phyloP scores from a whole-genome alignment of 2,113 vertebrate species.

The Eurystomus gularis region DNA sequence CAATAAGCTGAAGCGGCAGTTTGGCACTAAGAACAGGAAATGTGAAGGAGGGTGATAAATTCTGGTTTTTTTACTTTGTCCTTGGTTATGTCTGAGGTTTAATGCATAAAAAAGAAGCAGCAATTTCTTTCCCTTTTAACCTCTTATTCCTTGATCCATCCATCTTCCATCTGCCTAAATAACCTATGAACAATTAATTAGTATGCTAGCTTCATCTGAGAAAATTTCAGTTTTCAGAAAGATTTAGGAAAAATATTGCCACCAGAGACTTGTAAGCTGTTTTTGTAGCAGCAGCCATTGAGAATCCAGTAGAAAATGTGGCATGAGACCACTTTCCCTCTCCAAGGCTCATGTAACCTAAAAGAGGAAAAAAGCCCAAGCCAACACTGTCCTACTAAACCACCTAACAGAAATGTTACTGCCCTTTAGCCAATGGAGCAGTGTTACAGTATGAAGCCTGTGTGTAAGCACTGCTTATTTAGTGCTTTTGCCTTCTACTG shows the following conservation, averaged over 20 bases:
- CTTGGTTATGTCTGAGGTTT: neutral
- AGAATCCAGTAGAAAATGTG: neutral
- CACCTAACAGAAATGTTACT: neutral
- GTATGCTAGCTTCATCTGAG: neutral
- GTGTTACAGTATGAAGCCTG: neutral
- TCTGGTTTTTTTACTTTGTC: neutral
- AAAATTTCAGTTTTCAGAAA: neutral
- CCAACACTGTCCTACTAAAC: neutral
- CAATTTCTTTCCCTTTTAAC: neutral
- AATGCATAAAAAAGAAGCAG: neutral
- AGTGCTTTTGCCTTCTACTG: neutral
- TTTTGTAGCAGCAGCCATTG: neutral
- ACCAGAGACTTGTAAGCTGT: neutral
- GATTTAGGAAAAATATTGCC: neutral
- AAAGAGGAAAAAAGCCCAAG: neutral
- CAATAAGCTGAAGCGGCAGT: neutral
- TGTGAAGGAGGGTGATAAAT: neutral
- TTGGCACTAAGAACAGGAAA: neutral
- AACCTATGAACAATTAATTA: neutral
- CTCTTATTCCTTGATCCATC: neutral
- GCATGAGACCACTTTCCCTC: neutral
- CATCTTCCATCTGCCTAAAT: neutral
- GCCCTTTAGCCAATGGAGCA: neutral
- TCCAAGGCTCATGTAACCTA: neutral
- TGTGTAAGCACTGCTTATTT: neutral